Evolutionary conservation across 53 echinoderm and acorn worm species (phyloP).

Genomic region (Paracentrotus lividus): DNA sequence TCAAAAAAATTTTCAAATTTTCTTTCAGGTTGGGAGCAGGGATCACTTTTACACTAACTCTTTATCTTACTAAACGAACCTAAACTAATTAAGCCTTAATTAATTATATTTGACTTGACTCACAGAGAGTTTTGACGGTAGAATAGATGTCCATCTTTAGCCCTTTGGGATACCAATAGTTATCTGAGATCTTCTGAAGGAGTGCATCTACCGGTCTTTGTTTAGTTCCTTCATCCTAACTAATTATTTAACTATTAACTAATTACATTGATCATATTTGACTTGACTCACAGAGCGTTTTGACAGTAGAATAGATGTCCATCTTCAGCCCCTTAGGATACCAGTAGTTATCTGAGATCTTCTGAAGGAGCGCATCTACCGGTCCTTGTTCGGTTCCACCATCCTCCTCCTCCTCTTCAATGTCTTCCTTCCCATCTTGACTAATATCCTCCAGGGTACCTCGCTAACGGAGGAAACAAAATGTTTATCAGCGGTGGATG

Average conservation of each 20-base stretch:
- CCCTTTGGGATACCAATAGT: constrained; percentile 83
- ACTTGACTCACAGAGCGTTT: constrained; percentile 80
- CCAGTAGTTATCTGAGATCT: constrained; percentile 77
- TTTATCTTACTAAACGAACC: too few relatives aligned
- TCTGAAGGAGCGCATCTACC: constrained; percentile 67
- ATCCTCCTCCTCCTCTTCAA: constrained; percentile 61
- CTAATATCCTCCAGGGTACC: constrained; percentile 7
- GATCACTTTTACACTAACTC: too few relatives aligned
- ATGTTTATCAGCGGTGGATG: not conserved
- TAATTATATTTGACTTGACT: too few relatives aligned
- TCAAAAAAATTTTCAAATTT: too few relatives aligned
- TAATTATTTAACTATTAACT: too few relatives aligned
- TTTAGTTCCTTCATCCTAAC: constrained; percentile 21
- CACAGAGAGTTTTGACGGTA: constrained; percentile 78
- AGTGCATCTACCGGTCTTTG: constrained; percentile 62
- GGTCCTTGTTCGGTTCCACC: constrained; percentile 22
- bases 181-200: constrained; percentile 72
- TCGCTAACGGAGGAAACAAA: constrained; percentile 1
- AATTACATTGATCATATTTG: too few relatives aligned
- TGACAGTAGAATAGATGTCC: constrained; percentile 74
- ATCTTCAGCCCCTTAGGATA: constrained; percentile 81
- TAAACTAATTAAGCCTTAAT: too few relatives aligned
- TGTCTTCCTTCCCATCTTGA: constrained; percentile 55
- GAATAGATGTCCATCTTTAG: constrained; percentile 75
- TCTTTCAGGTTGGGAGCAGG: too few relatives aligned